Conservation (phyloP, 1,140 invertebrate species). For the Drosophila kikkawai region DNA sequence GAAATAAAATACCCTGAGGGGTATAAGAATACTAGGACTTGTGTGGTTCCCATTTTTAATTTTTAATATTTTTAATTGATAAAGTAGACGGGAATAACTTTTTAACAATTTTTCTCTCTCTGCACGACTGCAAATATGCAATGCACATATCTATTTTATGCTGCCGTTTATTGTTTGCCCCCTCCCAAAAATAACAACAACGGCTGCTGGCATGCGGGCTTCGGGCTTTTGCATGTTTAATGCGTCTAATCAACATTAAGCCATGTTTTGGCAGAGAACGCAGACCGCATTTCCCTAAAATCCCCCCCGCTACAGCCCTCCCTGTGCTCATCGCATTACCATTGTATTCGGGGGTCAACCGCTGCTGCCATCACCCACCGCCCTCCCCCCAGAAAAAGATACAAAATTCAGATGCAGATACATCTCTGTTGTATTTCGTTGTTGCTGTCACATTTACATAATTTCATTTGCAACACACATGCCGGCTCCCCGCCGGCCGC, state of each 20-base stretch:
- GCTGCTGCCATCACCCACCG: conserved; percentile 8
- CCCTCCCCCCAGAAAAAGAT: conserved; percentile 19
- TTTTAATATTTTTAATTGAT: not conserved
- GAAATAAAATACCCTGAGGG: too few species aligned
- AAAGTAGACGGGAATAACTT: not conserved
- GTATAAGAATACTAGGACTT: too few species aligned
- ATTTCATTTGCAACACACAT: conserved; percentile 76
- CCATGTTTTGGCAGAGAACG: conserved; percentile 62
- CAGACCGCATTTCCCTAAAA: conserved; percentile 29
- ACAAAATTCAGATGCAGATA: conserved; percentile 50
- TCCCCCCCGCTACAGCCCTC: not conserved
- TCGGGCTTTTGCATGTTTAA: conserved; percentile 73
- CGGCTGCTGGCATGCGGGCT: conserved; percentile 42
- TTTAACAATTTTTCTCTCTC: not conserved
- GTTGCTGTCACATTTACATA: conserved; percentile 79
- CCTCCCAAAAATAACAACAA: conserved; percentile 39
- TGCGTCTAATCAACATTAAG: conserved; percentile 80
- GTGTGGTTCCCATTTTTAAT: too few species aligned
- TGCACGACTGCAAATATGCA: conserved; percentile 16
- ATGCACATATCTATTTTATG: conserved; percentile 57
- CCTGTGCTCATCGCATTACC: conserved; percentile 4
- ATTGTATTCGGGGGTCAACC: conserved; percentile 68
- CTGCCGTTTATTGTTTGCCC: conserved; percentile 57
- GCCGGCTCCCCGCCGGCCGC: conserved; percentile 1
- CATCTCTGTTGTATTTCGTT: conserved; percentile 23